phyloP scores from a whole-genome alignment of 2,888 invertebrate genomes.

The Ischnus inquisitorius region DNA sequence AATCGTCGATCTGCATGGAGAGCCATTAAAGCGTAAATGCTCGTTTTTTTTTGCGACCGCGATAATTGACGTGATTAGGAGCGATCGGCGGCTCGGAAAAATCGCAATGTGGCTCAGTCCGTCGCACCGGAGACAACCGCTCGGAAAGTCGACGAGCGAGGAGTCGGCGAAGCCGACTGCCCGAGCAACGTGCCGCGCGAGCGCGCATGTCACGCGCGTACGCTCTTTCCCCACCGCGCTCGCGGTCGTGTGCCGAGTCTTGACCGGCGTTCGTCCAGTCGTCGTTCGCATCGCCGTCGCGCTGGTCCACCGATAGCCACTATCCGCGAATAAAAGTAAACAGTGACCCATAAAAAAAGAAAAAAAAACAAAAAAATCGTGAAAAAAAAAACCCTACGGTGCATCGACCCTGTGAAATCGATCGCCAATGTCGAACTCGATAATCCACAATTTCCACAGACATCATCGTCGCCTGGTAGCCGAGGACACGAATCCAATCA shows the following conservation, averaged over 20 bases:
- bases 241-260: slow-evolving; percentile 62
- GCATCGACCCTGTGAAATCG: neutral
- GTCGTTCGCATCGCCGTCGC: slow-evolving; percentile 43
- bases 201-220: slow-evolving; percentile 61
- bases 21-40: neutral
- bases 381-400: neutral
- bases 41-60: neutral
- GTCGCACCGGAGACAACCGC: slow-evolving; percentile 44
- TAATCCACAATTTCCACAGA: slow-evolving; percentile 3
- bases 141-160: slow-evolving; percentile 16
- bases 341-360: neutral
- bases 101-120: slow-evolving; percentile 24
- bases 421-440: slow-evolving; percentile 29
- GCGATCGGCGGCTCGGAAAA: neutral
- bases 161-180: too few species aligned
- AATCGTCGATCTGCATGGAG: neutral
- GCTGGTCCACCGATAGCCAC: slow-evolving; percentile 19
- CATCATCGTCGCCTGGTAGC: slow-evolving; percentile 11
- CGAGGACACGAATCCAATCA: slow-evolving; percentile 44
- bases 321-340: slow-evolving; percentile 5
- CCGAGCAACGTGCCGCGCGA: slow-evolving; percentile 39
- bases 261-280: slow-evolving; percentile 57
- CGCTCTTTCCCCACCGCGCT: slow-evolving; percentile 63
- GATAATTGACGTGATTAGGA: neutral
- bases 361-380: slow-evolving; percentile 17